Evolutionary conservation across 2,113 vertebrate genomes (phyloP).

Genomic region (Etheostoma cragini): DNA sequence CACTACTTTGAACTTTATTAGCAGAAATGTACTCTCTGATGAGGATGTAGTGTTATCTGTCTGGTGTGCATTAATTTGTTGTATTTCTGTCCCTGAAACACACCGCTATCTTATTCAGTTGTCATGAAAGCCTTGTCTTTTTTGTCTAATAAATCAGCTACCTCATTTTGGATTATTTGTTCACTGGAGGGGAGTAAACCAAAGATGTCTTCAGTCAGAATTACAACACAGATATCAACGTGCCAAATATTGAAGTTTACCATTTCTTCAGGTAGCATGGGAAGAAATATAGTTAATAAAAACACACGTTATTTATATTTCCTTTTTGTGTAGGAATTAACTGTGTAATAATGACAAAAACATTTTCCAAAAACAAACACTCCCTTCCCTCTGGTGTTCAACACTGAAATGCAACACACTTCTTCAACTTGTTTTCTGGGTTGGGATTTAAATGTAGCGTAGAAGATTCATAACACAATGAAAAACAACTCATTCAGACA

Average conservation of each 20-base stretch:
- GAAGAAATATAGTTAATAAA: too few species aligned
- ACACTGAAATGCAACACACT: neutral
- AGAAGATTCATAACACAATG: neutral
- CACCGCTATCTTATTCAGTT: neutral
- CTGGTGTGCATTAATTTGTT: neutral
- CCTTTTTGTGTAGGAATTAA: neutral
- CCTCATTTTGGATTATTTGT: too few species aligned
- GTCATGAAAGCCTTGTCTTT: too few species aligned
- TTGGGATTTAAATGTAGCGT: too few species aligned
- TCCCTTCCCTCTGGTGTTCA: neutral
- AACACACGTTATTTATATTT: neutral
- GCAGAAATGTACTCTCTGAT: neutral
- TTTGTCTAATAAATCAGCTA: too few species aligned
- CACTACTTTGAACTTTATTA: neutral
- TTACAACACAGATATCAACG: too few species aligned
- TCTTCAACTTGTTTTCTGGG: neutral
- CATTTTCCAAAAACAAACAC: neutral
- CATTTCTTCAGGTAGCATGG: too few species aligned
- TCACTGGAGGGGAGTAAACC: too few species aligned
- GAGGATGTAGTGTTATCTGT: neutral
- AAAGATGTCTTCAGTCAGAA: too few species aligned
- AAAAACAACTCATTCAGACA: neutral
- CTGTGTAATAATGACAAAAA: neutral
- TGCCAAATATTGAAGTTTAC: too few species aligned
- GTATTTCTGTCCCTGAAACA: neutral